phyloP scores from a whole-genome alignment of 2,797 vertebrate species.

The Clarias pachynema region DNA sequence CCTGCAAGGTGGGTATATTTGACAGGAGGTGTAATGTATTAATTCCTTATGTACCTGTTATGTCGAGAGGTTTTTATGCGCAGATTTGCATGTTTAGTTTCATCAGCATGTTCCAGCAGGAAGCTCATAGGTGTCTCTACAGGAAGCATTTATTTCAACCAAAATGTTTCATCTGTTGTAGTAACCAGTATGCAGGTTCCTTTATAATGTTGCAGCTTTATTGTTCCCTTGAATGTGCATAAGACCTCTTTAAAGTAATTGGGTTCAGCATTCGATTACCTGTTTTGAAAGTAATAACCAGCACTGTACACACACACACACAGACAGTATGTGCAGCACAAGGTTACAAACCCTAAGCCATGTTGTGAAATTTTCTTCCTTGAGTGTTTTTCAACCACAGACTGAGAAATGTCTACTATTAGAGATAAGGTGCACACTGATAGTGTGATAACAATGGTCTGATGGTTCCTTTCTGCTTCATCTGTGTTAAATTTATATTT shows the following conservation, averaged over 20 bases:
- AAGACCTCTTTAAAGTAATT: background rate
- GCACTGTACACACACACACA: background rate
- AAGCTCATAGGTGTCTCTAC: background rate
- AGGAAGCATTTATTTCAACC: background rate
- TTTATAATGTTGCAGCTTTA: background rate
- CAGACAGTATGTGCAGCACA: background rate
- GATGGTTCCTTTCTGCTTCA: background rate
- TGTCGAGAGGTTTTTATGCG: background rate
- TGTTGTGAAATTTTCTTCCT: background rate
- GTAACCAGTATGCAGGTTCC: background rate
- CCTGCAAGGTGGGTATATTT: background rate
- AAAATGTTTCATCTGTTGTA: background rate
- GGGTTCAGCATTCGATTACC: background rate
- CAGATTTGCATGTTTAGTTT: background rate
- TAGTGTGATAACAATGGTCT: background rate
- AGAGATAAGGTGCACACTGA: background rate
- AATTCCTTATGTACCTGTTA: background rate
- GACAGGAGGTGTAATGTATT: background rate
- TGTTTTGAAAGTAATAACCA: background rate
- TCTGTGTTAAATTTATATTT: background rate
- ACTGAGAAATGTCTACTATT: background rate
- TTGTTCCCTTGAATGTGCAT: background rate
- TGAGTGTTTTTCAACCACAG: background rate
- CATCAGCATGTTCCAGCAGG: background rate
- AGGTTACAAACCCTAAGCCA: background rate